Conservation (phyloP, 2,113 vertebrate genomes). For the Nestor notabilis region DNA sequence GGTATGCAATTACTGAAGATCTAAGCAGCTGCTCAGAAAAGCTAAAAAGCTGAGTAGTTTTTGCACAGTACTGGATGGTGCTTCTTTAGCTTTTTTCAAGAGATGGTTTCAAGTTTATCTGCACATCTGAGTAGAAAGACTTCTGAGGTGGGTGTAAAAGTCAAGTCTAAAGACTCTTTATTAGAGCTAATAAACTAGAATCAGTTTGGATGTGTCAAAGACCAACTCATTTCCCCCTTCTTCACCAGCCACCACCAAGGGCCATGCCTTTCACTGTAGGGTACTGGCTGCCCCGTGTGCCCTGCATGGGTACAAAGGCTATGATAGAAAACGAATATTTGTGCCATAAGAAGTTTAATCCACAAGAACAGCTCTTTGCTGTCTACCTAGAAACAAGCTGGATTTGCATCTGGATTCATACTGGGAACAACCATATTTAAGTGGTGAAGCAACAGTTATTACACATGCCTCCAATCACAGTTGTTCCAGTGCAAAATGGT, state of each 20-base stretch:
- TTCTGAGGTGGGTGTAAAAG: neutral
- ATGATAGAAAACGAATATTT: neutral
- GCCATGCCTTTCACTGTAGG: neutral
- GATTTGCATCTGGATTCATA: neutral
- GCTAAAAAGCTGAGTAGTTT: neutral
- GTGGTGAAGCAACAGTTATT: neutral
- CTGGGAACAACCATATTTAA: neutral
- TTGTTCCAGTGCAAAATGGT: neutral
- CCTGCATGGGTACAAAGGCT: neutral
- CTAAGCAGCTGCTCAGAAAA: conserved; percentile 34
- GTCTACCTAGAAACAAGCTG: neutral
- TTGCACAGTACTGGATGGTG: neutral
- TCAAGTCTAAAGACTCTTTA: neutral
- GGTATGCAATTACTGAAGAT: conserved; percentile 36
- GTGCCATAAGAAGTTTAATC: neutral
- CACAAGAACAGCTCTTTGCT: neutral
- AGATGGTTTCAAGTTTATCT: neutral
- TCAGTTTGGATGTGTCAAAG: neutral
- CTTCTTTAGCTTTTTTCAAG: conserved; percentile 26
- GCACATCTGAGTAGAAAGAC: neutral
- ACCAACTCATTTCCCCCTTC: neutral
- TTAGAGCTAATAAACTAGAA: neutral
- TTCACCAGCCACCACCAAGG: neutral
- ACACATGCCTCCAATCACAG: neutral
- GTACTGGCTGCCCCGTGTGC: fast-evolving